Evolutionary conservation across 2,113 vertebrate species (phyloP).

Genomic region (Ellobius talpinus): DNA sequence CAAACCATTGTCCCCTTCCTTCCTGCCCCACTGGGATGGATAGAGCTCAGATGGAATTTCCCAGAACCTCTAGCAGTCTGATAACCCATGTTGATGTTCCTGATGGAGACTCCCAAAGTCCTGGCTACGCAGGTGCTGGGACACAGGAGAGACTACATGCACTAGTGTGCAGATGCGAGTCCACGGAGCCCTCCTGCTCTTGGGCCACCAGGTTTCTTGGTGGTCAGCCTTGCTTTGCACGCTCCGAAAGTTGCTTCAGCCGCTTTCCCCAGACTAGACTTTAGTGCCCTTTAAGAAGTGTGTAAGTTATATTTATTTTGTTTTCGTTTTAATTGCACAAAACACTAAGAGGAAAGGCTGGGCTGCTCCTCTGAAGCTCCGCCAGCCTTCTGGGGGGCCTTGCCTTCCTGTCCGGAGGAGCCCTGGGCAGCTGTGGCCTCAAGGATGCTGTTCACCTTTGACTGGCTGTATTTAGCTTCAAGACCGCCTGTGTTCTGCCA

Average conservation of each 20-base stretch:
- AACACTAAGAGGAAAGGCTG: slow-evolving; percentile 90
- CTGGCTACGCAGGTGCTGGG: not conserved
- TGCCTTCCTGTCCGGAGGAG: slow-evolving; percentile 65
- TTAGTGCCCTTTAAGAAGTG: slow-evolving; percentile 84
- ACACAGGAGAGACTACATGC: not conserved
- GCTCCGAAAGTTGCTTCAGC: slow-evolving; percentile 51
- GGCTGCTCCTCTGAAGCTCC: slow-evolving; percentile 62
- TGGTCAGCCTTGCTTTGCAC: slow-evolving; percentile 75
- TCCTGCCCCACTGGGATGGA: not conserved
- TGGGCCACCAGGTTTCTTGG: not conserved
- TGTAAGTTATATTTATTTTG: slow-evolving; percentile 91
- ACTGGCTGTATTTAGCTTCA: slow-evolving; percentile 83
- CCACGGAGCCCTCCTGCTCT: not conserved
- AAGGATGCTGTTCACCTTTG: not conserved
- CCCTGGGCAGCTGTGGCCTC: slow-evolving; percentile 39
- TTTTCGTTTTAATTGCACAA: slow-evolving; percentile 87
- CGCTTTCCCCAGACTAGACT: slow-evolving; percentile 77
- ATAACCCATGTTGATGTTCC: not conserved
- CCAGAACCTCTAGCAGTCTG: not conserved
- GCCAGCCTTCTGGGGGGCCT: slow-evolving; percentile 76
- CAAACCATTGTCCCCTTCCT: not conserved
- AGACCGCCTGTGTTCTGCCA: slow-evolving; percentile 61
- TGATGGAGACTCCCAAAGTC: not conserved
- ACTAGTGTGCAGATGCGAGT: not conserved
- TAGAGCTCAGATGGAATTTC: slow-evolving; percentile 7